A percentile compares a stretch with the other conserved stretches of the same genome.
phyloP scores from a whole-genome alignment of 2,888 invertebrate genomes.

The Idaea aversata region DNA sequence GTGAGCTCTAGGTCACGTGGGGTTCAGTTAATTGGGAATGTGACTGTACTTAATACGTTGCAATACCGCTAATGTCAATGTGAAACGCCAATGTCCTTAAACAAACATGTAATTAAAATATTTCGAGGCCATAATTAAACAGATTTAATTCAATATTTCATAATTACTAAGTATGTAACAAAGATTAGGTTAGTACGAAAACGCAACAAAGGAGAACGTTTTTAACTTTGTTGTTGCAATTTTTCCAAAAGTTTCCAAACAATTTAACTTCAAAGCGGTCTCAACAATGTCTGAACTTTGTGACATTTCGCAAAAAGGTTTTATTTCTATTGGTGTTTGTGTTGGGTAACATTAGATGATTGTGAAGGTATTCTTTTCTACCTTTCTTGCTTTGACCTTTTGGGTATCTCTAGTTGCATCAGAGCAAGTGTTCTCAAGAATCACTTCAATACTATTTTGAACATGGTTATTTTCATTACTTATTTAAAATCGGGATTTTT shows the following conservation, averaged over 20 bases:
- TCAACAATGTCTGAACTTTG: conserved; percentile 31
- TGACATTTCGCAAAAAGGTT: conserved; percentile 27
- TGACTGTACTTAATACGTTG: too few species aligned
- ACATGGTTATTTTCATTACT: too few species aligned
- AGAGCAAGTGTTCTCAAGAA: too few species aligned
- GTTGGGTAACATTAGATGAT: conserved; percentile 18
- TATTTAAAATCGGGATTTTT: too few species aligned
- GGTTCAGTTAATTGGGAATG: too few species aligned
- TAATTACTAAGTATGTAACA: conserved; percentile 1
- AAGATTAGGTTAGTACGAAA: background rate
- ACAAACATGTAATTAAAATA: background rate
- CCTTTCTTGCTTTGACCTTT: background rate
- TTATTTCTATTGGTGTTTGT: conserved; percentile 22
- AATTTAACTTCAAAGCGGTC: conserved; percentile 40
- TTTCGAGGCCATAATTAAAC: background rate
- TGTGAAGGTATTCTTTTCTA: background rate
- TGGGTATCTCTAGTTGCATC: too few species aligned
- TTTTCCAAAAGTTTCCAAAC: conserved; percentile 39
- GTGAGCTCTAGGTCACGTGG: too few species aligned
- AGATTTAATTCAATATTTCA: background rate
- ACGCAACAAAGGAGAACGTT: conserved; percentile 7
- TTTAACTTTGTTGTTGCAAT: conserved; percentile 15
- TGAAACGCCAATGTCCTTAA: background rate
- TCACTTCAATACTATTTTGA: too few species aligned
- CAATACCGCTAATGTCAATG: too few species aligned